These are phyloP conservation scores for Ricordea florida DNA, from an alignment of 92 coral and sea anemone species.

Conservation along the genomic window DNA sequence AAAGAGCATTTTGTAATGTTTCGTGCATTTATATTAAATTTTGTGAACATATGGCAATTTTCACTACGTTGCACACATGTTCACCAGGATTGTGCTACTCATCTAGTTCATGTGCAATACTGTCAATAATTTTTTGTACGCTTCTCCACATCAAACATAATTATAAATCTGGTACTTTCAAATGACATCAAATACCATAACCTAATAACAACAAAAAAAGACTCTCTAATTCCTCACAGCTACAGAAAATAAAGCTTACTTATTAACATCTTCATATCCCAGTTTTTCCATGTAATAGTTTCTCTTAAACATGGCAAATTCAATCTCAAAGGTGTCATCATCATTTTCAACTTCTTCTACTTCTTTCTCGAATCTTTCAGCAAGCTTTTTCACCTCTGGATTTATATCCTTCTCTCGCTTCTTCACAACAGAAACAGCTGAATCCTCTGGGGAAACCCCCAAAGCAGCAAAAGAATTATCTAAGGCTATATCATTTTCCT, in stretches of 20 bases:
- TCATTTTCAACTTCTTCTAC: constrained; percentile 65
- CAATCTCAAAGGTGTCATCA: constrained; percentile 88
- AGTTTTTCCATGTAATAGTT: constrained; percentile 86
- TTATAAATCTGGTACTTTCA: too few species aligned
- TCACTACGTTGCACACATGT: too few species aligned
- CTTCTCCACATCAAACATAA: too few species aligned
- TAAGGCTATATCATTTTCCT: constrained; percentile 29
- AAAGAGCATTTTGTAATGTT: too few species aligned
- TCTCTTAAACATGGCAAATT: constrained; percentile 86
- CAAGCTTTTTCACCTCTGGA: constrained; percentile 70
- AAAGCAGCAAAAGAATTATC: constrained; percentile 66
- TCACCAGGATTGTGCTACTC: too few species aligned
- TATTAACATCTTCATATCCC: constrained; percentile 68
- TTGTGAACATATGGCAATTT: too few species aligned
- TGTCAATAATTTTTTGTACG: too few species aligned
- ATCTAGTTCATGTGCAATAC: too few species aligned
- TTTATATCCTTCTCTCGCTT: constrained; percentile 4
- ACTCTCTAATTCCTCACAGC: too few species aligned
- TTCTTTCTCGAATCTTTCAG: constrained; percentile 57
- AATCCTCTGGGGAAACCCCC: constrained; percentile 50
- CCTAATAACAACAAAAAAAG: too few species aligned
- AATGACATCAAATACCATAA: too few species aligned
- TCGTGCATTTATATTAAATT: too few species aligned
- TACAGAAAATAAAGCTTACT: constrained; percentile 53
- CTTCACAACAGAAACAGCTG: neutral